These are phyloP conservation scores for Coreius guichenoti DNA, from an alignment of 2,797 vertebrate species.

Conservation along the genomic window DNA sequence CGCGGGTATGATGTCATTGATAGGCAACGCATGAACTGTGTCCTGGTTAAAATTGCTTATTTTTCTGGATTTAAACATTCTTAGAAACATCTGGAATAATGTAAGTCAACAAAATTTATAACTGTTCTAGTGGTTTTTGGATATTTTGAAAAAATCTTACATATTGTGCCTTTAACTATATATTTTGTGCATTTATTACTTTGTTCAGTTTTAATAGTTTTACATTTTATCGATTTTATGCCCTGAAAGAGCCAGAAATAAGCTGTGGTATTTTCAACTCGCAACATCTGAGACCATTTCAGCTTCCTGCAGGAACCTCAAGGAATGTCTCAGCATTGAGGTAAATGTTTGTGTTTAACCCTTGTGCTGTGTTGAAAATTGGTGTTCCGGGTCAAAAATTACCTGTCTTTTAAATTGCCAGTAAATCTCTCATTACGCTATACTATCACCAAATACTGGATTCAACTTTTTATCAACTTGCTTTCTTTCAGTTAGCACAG, in stretches of 20 bases:
- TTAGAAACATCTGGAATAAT: no score
- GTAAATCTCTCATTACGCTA: background rate
- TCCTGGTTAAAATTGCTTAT: no score
- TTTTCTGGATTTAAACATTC: no score
- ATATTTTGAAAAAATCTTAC: no score
- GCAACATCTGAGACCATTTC: constrained; percentile 91
- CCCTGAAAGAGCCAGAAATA: constrained; percentile 88
- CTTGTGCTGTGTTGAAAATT: background rate
- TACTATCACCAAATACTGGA: background rate
- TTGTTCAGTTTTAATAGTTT: background rate
- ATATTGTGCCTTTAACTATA: background rate
- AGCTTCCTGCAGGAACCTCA: constrained; percentile 88
- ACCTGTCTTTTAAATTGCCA: background rate
- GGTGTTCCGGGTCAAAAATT: no score
- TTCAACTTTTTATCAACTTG: background rate
- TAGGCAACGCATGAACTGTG: no score
- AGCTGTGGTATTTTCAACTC: constrained; percentile 93
- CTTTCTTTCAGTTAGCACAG: background rate
- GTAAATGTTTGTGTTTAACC: constrained; percentile 66
- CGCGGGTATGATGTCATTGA: no score
- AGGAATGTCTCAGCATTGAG: constrained; percentile 85
- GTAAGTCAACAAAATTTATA: no score
- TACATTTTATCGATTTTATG: background rate
- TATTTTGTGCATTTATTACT: background rate
- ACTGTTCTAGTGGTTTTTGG: no score